Conservation (phyloP, 2,888 invertebrate genomes). For the Ferrisia virgata region DNA sequence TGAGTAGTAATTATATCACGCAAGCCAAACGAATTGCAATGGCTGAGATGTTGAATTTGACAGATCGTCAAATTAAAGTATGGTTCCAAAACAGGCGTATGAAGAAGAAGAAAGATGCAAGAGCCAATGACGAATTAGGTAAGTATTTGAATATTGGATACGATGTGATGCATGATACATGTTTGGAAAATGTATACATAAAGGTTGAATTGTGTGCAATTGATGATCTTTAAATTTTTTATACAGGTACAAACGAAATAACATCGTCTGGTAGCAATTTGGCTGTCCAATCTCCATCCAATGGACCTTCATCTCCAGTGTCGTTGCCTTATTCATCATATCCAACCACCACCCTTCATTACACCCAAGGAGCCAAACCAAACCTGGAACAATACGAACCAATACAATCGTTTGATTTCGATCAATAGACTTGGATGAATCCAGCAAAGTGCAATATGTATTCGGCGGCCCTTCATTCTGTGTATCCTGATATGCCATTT, state of each 20-base stretch:
- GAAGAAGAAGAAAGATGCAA: slow-evolving; percentile 68
- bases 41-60: slow-evolving; percentile 65
- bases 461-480: too few species aligned
- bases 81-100: slow-evolving; percentile 85
- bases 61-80: slow-evolving; percentile 80
- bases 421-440: background rate
- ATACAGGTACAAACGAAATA: background rate
- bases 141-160: background rate
- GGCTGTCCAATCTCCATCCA: background rate
- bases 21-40: slow-evolving; percentile 74
- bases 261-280: background rate
- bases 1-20: slow-evolving; percentile 70
- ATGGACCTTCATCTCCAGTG: background rate
- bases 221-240: background rate
- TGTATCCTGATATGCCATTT: too few species aligned
- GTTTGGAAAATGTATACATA: too few species aligned
- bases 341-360: background rate
- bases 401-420: background rate
- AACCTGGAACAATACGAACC: background rate
- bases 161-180: background rate
- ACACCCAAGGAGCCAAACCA: background rate
- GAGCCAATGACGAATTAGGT: slow-evolving; percentile 48
- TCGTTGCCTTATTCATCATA: background rate
- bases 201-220: background rate
- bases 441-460: too few species aligned